A percentile compares a stretch with the other conserved stretches of the same genome.
Evolutionary conservation across 2,797 vertebrate species (phyloP).

Genomic region (Mormyrops attenuatus): DNA sequence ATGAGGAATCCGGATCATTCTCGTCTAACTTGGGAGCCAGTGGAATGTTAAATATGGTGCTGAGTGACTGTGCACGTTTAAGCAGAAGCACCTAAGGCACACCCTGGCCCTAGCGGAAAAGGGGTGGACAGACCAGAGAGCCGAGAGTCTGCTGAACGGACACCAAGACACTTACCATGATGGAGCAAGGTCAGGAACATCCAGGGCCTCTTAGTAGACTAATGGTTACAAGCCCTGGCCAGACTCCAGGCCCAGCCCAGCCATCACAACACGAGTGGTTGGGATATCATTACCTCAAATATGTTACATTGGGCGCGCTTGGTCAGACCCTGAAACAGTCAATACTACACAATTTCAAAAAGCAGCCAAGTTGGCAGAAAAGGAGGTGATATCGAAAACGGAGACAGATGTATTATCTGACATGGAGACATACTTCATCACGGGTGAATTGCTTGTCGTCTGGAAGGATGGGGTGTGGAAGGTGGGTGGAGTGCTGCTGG

Average conservation of each 20-base stretch:
- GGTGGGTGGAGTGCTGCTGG: background rate
- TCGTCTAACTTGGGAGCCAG: background rate
- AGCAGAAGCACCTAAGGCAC: conserved; percentile 5
- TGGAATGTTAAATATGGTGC: conserved; percentile 2
- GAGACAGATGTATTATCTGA: conserved; percentile 25
- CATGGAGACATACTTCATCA: conserved; percentile 15
- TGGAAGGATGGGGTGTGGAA: conserved; percentile 17
- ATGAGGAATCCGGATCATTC: background rate
- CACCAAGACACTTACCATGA: conserved; percentile 5
- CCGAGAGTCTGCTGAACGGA: conserved; percentile 15
- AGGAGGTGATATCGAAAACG: conserved; percentile 22
- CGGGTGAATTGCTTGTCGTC: conserved; percentile 22
- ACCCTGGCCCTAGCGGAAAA: background rate
- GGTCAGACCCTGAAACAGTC: conserved; percentile 22
- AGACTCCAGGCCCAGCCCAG: conserved; percentile 16
- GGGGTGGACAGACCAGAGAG: background rate
- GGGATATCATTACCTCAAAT: conserved; percentile 17
- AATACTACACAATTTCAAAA: conserved; percentile 27
- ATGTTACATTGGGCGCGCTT: conserved; percentile 20
- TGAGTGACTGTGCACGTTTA: conserved; percentile 7
- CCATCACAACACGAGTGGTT: conserved; percentile 6
- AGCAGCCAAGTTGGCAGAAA: conserved; percentile 26
- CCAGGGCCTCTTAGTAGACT: conserved; percentile 17
- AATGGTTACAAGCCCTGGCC: conserved; percentile 27
- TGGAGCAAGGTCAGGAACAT: conserved; percentile 24